phyloP scores from a whole-genome alignment of 2,113 vertebrate genomes.

The Grantiella picta region DNA sequence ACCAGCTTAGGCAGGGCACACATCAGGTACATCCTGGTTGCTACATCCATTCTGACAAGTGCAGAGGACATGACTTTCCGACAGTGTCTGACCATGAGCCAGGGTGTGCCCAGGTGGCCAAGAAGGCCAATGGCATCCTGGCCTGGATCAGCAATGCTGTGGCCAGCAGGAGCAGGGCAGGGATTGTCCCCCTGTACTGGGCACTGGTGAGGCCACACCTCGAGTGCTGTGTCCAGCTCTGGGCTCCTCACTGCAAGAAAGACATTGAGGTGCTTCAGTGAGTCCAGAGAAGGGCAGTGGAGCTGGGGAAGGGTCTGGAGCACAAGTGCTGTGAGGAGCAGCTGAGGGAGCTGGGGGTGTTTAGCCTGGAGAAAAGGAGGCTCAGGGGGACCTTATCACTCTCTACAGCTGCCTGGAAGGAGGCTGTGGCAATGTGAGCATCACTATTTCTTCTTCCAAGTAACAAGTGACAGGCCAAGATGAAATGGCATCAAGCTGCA shows the following conservation, averaged over 20 bases:
- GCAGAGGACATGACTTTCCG: not conserved
- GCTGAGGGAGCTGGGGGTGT: not conserved
- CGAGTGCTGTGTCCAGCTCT: accelerated
- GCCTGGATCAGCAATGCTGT: not conserved
- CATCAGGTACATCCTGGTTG: not conserved
- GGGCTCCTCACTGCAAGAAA: no score
- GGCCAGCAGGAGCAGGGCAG: not conserved
- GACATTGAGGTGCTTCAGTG: not conserved
- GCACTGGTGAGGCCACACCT: not conserved
- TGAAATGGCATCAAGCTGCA: not conserved
- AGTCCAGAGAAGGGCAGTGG: accelerated
- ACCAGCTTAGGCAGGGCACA: not conserved
- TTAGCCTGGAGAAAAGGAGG: not conserved
- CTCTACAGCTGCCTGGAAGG: not conserved
- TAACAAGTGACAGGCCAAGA: not conserved
- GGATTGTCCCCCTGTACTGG: not conserved
- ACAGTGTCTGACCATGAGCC: not conserved
- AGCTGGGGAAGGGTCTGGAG: not conserved
- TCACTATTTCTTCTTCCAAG: not conserved
- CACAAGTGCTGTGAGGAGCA: not conserved
- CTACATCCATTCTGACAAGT: not conserved
- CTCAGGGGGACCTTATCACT: not conserved
- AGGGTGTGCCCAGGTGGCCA: not conserved
- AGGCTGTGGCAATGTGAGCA: not conserved
- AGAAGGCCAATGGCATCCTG: not conserved